A percentile compares a stretch with the other conserved stretches of the same genome.
Evolutionary conservation across 1,140 invertebrate species (phyloP).

Genomic region (Solenopsis invicta): DNA sequence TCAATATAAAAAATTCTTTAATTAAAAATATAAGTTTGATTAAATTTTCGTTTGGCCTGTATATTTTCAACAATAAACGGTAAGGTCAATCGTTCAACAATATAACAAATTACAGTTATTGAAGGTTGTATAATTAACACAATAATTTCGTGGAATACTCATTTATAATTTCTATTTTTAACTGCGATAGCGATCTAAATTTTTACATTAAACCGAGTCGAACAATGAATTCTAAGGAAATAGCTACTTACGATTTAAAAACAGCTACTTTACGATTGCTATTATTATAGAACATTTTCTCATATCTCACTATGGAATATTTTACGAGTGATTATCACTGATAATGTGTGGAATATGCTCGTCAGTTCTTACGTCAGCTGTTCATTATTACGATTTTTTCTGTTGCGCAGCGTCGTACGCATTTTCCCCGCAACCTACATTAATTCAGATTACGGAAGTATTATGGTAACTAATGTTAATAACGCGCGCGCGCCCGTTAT

Average conservation of each 20-base stretch:
- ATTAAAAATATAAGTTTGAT: neutral
- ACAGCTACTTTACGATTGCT: neutral
- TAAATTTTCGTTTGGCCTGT: too few species aligned
- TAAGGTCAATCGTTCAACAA: neutral
- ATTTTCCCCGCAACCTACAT: neutral
- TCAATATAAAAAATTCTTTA: neutral
- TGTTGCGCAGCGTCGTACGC: constrained; percentile 1
- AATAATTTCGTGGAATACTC: neutral
- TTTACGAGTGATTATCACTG: constrained; percentile 21
- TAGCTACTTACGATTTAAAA: neutral
- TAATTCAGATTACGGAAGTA: constrained; percentile 42
- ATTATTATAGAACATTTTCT: constrained; percentile 9
- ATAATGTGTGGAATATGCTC: neutral
- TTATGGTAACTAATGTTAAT: constrained; percentile 60
- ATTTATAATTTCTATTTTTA: neutral
- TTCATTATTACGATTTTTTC: constrained; percentile 44
- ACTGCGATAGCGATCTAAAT: neutral
- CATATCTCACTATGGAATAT: neutral
- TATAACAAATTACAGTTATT: neutral
- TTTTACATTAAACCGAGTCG: neutral
- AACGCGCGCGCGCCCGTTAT: neutral
- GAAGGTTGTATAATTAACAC: neutral
- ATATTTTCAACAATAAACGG: too few species aligned
- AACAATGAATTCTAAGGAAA: neutral
- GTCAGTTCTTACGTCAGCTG: neutral